Conservation (phyloP, 92 coral and sea anemone species). For the Parazoanthus darwini region DNA sequence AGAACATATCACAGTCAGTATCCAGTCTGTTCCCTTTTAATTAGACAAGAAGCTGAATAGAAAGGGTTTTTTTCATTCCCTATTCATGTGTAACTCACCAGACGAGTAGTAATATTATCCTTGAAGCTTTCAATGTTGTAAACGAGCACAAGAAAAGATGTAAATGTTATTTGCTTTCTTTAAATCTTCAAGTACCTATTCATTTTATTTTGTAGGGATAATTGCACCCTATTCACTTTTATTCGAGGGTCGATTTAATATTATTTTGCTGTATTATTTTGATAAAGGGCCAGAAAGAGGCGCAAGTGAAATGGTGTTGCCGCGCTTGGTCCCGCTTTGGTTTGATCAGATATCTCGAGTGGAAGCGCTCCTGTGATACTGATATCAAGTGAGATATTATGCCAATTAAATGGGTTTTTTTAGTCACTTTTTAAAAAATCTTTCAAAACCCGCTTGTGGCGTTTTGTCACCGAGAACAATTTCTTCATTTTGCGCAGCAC, state of each 20-base stretch:
- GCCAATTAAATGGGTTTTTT: constrained; percentile 1
- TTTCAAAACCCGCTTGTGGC: constrained; percentile 11
- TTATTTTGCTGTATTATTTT: not conserved
- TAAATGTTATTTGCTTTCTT: not conserved
- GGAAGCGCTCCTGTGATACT: not conserved
- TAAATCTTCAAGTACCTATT: not conserved
- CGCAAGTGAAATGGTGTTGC: not conserved
- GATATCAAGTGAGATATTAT: not conserved
- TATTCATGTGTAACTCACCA: not conserved
- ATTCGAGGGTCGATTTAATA: constrained; percentile 8
- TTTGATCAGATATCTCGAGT: constrained; percentile 13
- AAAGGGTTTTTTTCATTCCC: not conserved
- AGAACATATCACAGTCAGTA: not conserved
- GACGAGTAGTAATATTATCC: not conserved
- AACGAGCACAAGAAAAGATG: not conserved
- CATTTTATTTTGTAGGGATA: constrained; percentile 3
- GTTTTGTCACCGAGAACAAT: not conserved
- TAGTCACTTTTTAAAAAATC: not conserved
- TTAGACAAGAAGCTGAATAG: not conserved
- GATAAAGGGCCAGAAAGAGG: not conserved
- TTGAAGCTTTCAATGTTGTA: not conserved
- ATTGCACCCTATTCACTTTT: constrained; percentile 27
- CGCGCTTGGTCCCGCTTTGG: not conserved
- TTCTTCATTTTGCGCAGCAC: not conserved
- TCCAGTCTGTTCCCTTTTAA: not conserved